A percentile compares a stretch with the other conserved stretches of the same genome.
These are phyloP conservation scores for Sitta carolinensis DNA, from an alignment of 2,797 vertebrate species.

Conservation along the genomic window DNA sequence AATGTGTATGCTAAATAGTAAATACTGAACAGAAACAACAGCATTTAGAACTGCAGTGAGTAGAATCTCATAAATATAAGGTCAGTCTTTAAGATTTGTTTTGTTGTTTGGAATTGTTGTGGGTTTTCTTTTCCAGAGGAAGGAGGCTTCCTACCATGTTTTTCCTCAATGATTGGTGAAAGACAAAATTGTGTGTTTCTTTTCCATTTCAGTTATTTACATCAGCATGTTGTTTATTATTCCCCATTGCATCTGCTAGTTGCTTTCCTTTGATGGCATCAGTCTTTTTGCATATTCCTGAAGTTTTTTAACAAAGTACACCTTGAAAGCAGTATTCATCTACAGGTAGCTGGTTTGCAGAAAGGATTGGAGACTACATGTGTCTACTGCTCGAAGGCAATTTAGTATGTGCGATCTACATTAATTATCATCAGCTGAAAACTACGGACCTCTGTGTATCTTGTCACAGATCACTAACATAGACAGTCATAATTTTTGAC, in stretches of 20 bases:
- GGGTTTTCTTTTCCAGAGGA: background rate
- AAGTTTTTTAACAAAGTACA: background rate
- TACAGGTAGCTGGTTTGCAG: background rate
- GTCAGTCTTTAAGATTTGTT: background rate
- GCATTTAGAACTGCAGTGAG: background rate
- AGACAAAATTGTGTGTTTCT: background rate
- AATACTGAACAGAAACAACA: background rate
- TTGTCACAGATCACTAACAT: background rate
- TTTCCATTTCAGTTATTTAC: constrained; percentile 17
- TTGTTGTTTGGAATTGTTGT: background rate
- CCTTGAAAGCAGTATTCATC: background rate
- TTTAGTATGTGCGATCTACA: background rate
- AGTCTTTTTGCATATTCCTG: background rate
- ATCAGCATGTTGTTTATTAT: background rate
- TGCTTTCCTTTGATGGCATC: constrained; percentile 2
- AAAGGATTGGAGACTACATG: background rate
- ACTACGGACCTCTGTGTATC: background rate
- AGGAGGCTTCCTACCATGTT: background rate
- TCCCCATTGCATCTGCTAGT: background rate
- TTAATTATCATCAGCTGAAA: background rate
- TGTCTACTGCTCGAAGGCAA: background rate
- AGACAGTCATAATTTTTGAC: background rate
- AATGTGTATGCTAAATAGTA: background rate
- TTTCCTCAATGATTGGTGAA: background rate
- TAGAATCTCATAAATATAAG: background rate